A percentile compares a stretch with the other conserved stretches of the same genome.
Conservation (phyloP, 2,888 invertebrate species). For the Eutolmus rufibarbis region DNA sequence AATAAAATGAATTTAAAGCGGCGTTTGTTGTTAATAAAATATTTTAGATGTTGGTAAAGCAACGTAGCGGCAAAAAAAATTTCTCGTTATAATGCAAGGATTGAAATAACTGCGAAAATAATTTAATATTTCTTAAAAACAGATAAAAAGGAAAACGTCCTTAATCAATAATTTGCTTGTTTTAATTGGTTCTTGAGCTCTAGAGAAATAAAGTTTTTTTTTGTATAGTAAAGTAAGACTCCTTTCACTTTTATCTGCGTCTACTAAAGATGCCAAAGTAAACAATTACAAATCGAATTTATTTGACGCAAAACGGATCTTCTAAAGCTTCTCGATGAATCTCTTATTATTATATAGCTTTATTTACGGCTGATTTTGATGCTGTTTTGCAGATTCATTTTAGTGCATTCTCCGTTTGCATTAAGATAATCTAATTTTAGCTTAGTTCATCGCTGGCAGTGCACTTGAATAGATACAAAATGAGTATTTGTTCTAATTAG, state of each 20-base stretch:
- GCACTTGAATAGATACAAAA: conserved; percentile 8
- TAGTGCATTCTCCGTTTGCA: neutral
- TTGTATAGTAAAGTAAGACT: neutral
- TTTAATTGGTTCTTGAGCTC: too few species aligned
- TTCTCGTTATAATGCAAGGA: too few species aligned
- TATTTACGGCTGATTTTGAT: neutral
- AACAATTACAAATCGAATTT: neutral
- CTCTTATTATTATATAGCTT: neutral
- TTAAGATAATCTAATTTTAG: conserved; percentile 33
- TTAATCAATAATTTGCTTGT: neutral
- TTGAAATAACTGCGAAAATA: too few species aligned
- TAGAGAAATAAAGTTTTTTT: too few species aligned
- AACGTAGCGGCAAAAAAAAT: too few species aligned
- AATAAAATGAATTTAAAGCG: too few species aligned
- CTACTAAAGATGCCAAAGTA: neutral
- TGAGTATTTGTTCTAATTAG: neutral
- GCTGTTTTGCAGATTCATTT: neutral
- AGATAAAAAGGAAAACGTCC: neutral
- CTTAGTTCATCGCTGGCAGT: conserved; percentile 17
- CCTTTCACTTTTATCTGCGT: neutral
- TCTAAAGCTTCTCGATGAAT: neutral
- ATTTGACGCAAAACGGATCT: neutral
- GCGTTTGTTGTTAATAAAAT: too few species aligned
- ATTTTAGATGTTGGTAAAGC: too few species aligned
- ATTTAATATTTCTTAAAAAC: too few species aligned